A percentile compares a stretch with the other conserved stretches of the same genome.
Evolutionary conservation across 2,888 invertebrate species (phyloP).

Genomic region (Dryadula phaetusa): DNA sequence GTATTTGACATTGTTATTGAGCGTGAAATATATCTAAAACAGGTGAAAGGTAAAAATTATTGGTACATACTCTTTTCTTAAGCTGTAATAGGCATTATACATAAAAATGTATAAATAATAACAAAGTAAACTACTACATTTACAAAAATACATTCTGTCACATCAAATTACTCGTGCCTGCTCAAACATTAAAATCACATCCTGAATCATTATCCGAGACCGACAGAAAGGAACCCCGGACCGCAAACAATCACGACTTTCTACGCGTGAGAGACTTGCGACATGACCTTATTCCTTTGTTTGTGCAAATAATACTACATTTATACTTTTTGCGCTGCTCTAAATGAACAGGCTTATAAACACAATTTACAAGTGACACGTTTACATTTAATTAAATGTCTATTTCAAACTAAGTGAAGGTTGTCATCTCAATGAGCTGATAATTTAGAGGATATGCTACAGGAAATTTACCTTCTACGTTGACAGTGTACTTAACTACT

Average conservation of each 20-base stretch:
- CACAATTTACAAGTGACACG: constrained; percentile 11
- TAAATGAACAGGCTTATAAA: constrained; percentile 11
- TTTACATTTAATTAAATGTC: constrained; percentile 18
- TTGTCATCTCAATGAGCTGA: constrained; percentile 15
- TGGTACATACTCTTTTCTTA: too few relatives aligned
- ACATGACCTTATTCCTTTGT: constrained; percentile 40
- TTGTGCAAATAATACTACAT: constrained; percentile 29
- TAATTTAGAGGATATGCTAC: constrained; percentile 12
- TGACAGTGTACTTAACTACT: neutral
- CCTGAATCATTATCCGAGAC: constrained; percentile 24
- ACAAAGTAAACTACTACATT: too few relatives aligned
- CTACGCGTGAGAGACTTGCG: constrained; percentile 41
- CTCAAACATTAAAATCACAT: constrained; percentile 18
- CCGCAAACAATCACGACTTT: constrained; percentile 54
- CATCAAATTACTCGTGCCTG: neutral
- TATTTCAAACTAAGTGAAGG: constrained; percentile 7
- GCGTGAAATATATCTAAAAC: too few relatives aligned
- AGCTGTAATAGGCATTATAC: too few relatives aligned
- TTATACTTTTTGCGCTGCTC: constrained; percentile 17
- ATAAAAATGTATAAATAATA: too few relatives aligned
- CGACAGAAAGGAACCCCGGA: constrained; percentile 30
- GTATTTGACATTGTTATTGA: too few relatives aligned
- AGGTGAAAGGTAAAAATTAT: too few relatives aligned
- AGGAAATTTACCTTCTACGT: neutral
- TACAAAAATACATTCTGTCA: neutral